These are phyloP conservation scores for Istiophorus platypterus DNA, from an alignment of 2,113 vertebrate genomes.

Conservation along the genomic window DNA sequence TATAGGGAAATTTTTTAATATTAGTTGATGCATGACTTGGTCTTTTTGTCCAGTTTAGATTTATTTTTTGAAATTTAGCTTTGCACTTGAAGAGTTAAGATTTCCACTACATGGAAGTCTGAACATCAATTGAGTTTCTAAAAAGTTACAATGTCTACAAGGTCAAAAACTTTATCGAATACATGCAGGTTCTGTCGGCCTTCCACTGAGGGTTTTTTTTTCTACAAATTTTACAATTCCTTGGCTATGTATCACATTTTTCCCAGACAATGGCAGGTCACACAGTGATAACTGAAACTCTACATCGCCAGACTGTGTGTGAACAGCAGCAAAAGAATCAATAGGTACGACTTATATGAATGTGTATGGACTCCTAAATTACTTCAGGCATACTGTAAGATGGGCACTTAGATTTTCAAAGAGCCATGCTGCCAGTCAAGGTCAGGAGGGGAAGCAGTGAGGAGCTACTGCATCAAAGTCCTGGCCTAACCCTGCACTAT, in stretches of 20 bases:
- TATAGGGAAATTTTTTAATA: constrained; percentile 50
- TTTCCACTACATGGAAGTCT: not conserved
- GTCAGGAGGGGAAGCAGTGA: constrained; percentile 72
- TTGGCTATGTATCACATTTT: constrained; percentile 73
- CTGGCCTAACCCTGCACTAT: constrained; percentile 66
- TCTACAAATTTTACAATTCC: constrained; percentile 51
- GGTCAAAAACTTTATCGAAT: constrained; percentile 50
- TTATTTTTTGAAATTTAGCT: constrained; percentile 28
- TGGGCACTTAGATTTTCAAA: constrained; percentile 82
- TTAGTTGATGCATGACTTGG: constrained; percentile 22
- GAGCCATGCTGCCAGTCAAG: constrained; percentile 80
- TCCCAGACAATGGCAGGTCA: constrained; percentile 73
- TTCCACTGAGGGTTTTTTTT: constrained; percentile 28
- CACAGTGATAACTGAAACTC: constrained; percentile 77
- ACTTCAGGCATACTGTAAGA: constrained; percentile 77
- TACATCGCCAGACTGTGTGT: constrained; percentile 73
- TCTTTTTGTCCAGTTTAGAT: constrained; percentile 54
- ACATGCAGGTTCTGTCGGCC: constrained; percentile 21
- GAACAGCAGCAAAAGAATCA: constrained; percentile 77
- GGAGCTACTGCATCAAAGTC: constrained; percentile 60
- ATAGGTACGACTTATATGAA: constrained; percentile 78
- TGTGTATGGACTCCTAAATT: constrained; percentile 78
- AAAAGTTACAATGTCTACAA: constrained; percentile 30
- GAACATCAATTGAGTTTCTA: constrained; percentile 4
- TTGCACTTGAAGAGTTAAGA: not conserved